phyloP scores from a whole-genome alignment of 1,140 invertebrate species.

The Scaptodrosophila lebanonensis region DNA sequence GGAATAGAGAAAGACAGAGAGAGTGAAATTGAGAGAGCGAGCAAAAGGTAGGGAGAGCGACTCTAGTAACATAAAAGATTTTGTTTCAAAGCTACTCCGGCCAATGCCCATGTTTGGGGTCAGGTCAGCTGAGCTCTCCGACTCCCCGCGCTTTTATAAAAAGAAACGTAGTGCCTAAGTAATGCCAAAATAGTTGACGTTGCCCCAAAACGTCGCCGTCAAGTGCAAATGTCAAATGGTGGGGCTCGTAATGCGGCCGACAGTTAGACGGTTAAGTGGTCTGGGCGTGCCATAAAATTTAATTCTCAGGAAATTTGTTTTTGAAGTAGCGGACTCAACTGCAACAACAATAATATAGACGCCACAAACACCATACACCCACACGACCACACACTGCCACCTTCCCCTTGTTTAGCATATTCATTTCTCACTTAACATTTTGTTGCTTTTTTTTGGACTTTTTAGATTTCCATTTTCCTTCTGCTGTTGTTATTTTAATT shows the following conservation, averaged over 20 bases:
- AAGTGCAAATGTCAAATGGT: constrained; percentile 28
- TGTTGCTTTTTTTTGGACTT: not conserved
- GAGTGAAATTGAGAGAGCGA: constrained; percentile 28
- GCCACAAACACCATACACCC: too few relatives aligned
- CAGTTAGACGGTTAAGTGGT: too few relatives aligned
- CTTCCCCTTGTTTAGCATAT: not conserved
- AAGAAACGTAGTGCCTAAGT: constrained; percentile 14
- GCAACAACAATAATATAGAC: not conserved
- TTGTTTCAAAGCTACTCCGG: too few relatives aligned
- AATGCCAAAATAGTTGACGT: constrained; percentile 20
- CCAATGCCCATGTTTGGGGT: too few relatives aligned
- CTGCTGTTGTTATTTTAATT: constrained; percentile 54
- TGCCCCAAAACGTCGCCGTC: not conserved
- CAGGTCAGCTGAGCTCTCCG: too few relatives aligned
- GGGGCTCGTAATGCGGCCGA: constrained; percentile 4
- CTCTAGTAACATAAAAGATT: too few relatives aligned
- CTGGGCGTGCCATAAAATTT: constrained; percentile 6
- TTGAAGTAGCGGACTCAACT: constrained; percentile 30
- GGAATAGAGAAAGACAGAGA: constrained; percentile 28
- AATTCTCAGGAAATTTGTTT: constrained; percentile 31
- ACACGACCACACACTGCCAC: too few relatives aligned
- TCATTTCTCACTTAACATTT: not conserved
- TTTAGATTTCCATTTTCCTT: not conserved
- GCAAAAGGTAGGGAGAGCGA: too few relatives aligned
- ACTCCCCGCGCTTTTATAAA: too few relatives aligned